Percentiles rank a stretch among this genome's conserved stretches.
These are phyloP conservation scores for Ooceraea biroi DNA, from an alignment of 1,140 invertebrate genomes.

Conservation along the genomic window DNA sequence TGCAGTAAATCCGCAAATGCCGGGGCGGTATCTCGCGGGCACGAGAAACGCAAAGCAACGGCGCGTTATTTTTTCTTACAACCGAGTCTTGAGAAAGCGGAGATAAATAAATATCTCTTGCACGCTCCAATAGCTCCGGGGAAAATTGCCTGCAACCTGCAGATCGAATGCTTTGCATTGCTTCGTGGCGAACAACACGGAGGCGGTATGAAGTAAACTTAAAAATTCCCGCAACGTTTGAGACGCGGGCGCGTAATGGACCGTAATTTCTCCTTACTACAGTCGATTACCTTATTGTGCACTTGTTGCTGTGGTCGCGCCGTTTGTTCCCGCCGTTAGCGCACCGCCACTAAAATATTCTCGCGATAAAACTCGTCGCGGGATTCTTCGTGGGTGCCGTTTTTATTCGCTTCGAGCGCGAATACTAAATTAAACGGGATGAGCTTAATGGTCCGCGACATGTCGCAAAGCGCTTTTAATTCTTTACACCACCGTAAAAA, in stretches of 20 bases:
- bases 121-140: background rate
- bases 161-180: conserved; percentile 8
- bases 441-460: conserved; percentile 53
- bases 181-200: background rate
- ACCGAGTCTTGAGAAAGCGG: background rate
- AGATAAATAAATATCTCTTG: conserved; percentile 30
- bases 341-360: conserved; percentile 48
- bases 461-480: conserved; percentile 61
- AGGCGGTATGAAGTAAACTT: conserved; percentile 35
- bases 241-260: conserved; percentile 61
- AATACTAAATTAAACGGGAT: conserved; percentile 56
- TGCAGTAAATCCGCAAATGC: background rate
- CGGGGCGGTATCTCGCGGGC: background rate
- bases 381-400: conserved; percentile 41
- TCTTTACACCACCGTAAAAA: conserved; percentile 46
- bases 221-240: conserved; percentile 63
- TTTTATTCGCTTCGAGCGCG: conserved; percentile 49
- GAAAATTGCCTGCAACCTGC: conserved; percentile 26
- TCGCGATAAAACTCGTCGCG: conserved; percentile 57
- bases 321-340: conserved; percentile 53
- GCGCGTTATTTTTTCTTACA: background rate
- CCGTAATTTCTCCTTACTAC: conserved; percentile 65
- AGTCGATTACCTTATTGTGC: conserved; percentile 67
- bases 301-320: conserved; percentile 58
- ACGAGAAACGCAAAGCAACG: background rate